Evolutionary conservation across 2,888 invertebrate species (phyloP), one percentile per base, ranked within the genome.

Genomic region (Drosophila nr. medialis): DNA sequence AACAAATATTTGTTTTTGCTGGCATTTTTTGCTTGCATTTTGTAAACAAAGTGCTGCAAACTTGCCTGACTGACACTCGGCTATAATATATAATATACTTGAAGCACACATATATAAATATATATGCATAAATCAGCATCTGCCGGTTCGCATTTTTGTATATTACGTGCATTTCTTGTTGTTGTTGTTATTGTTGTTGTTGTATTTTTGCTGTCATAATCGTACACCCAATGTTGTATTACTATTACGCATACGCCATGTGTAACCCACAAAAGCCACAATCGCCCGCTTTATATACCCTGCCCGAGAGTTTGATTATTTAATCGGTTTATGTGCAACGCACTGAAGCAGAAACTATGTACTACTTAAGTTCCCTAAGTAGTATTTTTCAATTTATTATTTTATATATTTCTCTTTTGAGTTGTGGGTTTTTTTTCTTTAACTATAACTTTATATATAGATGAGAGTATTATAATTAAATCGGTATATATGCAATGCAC

Each of bases 21-120:
- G 5, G n/a, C 38, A 21, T 21, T 53, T 21, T 53, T 54, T 42
- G 56, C 30, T 62, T 75, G 80, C 75, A 76, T 79, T 72, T 81
- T 78, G 88, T 81, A 86, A 84, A 88, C 88, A 88, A 86, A 80
- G 69, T 81, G 84, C 79, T 63, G 55, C 66, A 64, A 54, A 56
- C 75, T 77, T 80, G 75, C 61, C 74, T 78, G 78, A 83, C 74
- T 78, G 78, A 83, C 75, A 83, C 60, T 69, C 59, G 62, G 42
- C 64, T 48, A 66, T 32, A 62, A 10, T 56, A 40, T 34, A 61
- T 61, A 30, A 68, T 48, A 13, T 38, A 29, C 27, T 49, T 27
- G 27, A 49, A 18, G 2, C 48, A 53, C 27, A 24, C 24, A 49
- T 70, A 62, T 64, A 51, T 63, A 60, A 54, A 15, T 24, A 2